Conservation (phyloP, 2,113 vertebrate genomes). For the Leptosomus discolor region DNA sequence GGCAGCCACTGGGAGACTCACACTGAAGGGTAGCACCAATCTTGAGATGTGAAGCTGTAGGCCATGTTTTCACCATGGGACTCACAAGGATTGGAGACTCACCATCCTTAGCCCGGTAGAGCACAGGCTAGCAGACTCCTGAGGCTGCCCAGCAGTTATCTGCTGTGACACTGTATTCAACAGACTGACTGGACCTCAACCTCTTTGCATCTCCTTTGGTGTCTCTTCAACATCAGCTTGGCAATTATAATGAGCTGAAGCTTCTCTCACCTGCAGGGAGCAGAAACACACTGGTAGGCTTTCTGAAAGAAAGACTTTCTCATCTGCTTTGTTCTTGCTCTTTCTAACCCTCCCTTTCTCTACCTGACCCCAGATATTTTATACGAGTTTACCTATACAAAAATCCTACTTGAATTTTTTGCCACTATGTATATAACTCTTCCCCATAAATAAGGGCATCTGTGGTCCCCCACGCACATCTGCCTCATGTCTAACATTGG, state of each 20-base stretch:
- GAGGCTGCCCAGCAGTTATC: not conserved
- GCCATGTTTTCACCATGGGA: not conserved
- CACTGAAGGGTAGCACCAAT: not conserved
- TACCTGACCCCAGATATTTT: not conserved
- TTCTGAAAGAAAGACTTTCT: not conserved
- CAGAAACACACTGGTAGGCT: not conserved
- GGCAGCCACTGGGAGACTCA: not conserved
- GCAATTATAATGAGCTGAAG: not conserved
- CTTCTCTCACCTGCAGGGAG: not conserved
- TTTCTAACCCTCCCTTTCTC: not conserved
- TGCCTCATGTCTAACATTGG: not conserved
- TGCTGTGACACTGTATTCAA: not conserved
- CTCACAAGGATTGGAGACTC: not conserved
- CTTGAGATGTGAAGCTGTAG: accelerated
- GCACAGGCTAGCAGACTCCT: not conserved
- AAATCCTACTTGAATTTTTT: conserved; percentile 59
- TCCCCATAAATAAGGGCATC: not conserved
- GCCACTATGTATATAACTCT: not conserved
- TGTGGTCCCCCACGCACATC: not conserved
- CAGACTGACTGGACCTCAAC: not conserved
- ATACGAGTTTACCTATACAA: conserved; percentile 13
- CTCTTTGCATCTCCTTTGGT: not conserved
- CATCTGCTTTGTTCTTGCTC: not conserved
- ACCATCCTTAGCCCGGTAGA: not conserved
- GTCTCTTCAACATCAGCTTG: not conserved